These are phyloP conservation scores for Coronaproctus castanopsis DNA, from an alignment of 2,888 invertebrate species.

Conservation along the genomic window DNA sequence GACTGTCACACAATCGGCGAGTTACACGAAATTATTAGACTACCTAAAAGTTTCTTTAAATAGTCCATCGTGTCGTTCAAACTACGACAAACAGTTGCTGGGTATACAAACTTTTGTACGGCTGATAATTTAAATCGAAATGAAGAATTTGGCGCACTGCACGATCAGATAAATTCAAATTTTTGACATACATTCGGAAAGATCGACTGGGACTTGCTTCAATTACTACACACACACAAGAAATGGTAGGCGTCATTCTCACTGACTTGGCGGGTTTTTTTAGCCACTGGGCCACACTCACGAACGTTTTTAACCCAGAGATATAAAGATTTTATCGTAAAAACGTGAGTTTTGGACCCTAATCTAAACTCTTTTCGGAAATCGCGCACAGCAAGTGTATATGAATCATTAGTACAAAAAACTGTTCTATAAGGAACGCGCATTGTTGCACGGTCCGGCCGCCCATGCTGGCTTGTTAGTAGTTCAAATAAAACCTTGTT, in stretches of 20 bases:
- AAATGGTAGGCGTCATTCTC: neutral
- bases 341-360: neutral
- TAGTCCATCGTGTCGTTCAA: neutral
- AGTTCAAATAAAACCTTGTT: neutral
- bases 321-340: neutral
- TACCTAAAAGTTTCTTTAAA: neutral
- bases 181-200: neutral
- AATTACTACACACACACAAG: neutral
- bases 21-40: neutral
- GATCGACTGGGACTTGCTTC: neutral
- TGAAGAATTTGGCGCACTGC: neutral
- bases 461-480: neutral
- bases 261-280: neutral
- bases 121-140: neutral
- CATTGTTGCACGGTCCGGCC: neutral
- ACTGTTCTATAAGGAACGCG: neutral
- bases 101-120: neutral
- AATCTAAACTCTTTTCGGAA: neutral
- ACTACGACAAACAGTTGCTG: neutral
- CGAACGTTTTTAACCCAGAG: neutral
- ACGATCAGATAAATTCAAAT: neutral
- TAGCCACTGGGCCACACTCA: neutral
- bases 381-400: neutral
- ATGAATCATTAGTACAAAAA: neutral
- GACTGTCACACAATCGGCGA: neutral